phyloP scores from a whole-genome alignment of 2,888 invertebrate genomes.

The Aphidoletes aphidimyza region DNA sequence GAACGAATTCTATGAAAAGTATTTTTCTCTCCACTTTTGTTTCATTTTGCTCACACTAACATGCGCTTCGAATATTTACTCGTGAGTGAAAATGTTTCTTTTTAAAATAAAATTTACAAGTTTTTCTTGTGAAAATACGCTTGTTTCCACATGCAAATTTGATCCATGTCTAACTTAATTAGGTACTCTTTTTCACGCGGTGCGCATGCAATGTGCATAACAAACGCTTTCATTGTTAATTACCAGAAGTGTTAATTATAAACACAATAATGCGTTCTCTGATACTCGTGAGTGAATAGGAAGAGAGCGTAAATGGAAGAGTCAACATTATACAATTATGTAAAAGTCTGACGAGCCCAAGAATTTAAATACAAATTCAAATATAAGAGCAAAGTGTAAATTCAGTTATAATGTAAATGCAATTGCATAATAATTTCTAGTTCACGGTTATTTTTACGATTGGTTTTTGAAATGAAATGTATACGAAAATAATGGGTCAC shows the following conservation, averaged over 20 bases:
- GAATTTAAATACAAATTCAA: too few species aligned
- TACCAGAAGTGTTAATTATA: neutral
- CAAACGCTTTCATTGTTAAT: neutral
- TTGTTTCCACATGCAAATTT: constrained; percentile 30
- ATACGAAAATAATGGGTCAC: neutral
- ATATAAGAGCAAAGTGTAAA: neutral
- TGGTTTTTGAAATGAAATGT: neutral
- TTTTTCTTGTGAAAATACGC: constrained; percentile 10
- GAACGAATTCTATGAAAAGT: too few species aligned
- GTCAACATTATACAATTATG: neutral
- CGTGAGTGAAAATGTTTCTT: too few species aligned
- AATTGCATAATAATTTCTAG: neutral
- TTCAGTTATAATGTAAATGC: neutral
- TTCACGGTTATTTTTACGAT: neutral
- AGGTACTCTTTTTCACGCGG: neutral
- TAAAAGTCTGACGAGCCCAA: too few species aligned
- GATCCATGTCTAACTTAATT: constrained; percentile 21
- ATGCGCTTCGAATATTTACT: too few species aligned
- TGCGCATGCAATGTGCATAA: neutral
- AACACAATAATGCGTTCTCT: too few species aligned
- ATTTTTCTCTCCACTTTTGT: too few species aligned
- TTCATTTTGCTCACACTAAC: too few species aligned
- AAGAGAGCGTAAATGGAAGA: neutral
- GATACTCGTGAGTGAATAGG: neutral
- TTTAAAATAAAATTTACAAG: neutral